Base-by-base conservation (phyloP, 2,888 invertebrate species). In the Drosophila nr. perissopoda region DNA sequence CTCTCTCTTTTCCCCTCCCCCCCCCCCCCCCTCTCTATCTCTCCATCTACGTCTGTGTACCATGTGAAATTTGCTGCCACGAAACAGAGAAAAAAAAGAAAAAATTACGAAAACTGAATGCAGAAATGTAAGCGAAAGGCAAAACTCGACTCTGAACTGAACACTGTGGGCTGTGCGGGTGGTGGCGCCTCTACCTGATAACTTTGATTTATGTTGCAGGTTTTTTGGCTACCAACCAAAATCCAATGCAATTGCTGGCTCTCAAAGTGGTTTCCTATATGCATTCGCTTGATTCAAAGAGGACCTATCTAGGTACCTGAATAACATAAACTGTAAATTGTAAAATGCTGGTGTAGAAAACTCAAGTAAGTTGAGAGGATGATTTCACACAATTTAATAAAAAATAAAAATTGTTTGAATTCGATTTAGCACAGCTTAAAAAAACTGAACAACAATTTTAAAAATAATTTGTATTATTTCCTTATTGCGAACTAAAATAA, bases 171-270 rank as follows among this genome's bases (percentile, higher is more conserved):
- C n/a, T 52, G 57, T 13, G 38, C 27, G 61, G 27, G n/a, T 33
- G 25, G 25, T 48, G 38, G 52, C 25, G 34, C 27, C 57, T 57
- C 60, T 34, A 31, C 53, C 51, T 69, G 73, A 76, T 79, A 67
- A 53, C 73, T 72, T 74, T 83, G 86, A 88, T 88, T 88, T 83
- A 88, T 82, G 56, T 7, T 59, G 53, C 7, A 66, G 7, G 40
- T 34, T 56, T n/a, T n/a, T 65, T 67, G 70, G 67, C 57, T 42
- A 25, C 33, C 40, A 48, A 66, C 62, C 59, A 77, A 69, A 76
- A 62, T 62, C 58, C 36, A 78, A 69, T 49, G 49, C 58, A 63
- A 73, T 68, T 61, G 27, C 11, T 72, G 59, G 36, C 63, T 61
- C 40, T 40, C 49, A 54, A 52, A 75, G n/a, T n/a, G 27, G 4